Percentiles rank a stretch among this genome's conserved stretches.
These are phyloP conservation scores for Meloidogyne chitwoodi DNA, from an alignment of 1,140 invertebrate genomes.

Conservation along the genomic window DNA sequence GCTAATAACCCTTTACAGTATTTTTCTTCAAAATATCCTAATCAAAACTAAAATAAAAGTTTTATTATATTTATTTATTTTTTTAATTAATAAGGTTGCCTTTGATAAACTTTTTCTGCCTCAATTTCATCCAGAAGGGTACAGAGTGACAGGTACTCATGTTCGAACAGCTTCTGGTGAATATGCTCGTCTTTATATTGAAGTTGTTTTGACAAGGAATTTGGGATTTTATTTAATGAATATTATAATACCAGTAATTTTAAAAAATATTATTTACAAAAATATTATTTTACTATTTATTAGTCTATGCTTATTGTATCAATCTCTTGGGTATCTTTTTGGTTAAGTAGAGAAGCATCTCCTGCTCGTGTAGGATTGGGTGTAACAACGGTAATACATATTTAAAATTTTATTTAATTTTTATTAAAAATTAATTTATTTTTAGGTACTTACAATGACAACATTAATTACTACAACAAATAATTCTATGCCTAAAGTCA, in stretches of 20 bases:
- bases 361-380: conserved; percentile 60
- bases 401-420: background rate
- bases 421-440: conserved; percentile 5
- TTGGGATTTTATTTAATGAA: conserved; percentile 99
- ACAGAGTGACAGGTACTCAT: conserved; percentile 52
- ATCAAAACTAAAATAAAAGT: too few species aligned
- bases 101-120: conserved; percentile 51
- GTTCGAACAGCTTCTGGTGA: conserved; percentile 53
- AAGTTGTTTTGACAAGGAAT: conserved; percentile 93
- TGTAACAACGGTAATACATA: conserved; percentile 53
- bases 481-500: conserved; percentile 60
- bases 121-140: conserved; percentile 50
- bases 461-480: conserved; percentile 61
- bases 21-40: too few species aligned
- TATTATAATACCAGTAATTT: conserved; percentile 81
- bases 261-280: conserved; percentile 65
- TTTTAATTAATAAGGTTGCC: conserved; percentile 19
- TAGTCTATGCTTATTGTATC: conserved; percentile 81
- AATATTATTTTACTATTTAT: background rate
- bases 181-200: conserved; percentile 56
- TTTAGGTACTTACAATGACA: conserved; percentile 59
- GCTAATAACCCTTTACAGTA: too few species aligned
- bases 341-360: conserved; percentile 62
- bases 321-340: conserved; percentile 86
- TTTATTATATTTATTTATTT: background rate